Evolutionary conservation across 2,888 invertebrate genomes (phyloP), one percentile per base, ranked within the genome.

Genomic region (Drosophila borborema): DNA sequence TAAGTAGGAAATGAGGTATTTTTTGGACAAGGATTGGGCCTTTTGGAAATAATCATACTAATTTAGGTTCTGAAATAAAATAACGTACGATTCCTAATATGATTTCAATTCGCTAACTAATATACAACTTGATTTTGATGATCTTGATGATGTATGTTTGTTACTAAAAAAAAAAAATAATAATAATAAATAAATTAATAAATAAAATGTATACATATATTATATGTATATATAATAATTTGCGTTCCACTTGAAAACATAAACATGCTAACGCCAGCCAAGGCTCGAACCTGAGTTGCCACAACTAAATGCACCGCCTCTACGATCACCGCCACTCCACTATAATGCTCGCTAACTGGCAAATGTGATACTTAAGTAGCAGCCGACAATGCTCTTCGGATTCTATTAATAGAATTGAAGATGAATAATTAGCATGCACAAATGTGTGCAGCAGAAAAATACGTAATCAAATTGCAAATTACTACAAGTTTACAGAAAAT

Each of bases 1-100:
- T 41, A 67, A 67, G 69, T 67, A 20, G 20, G 20, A 20, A 20
- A 20, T 20, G 20, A 20, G 20, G 20, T 20, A 20, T 20, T 20
- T 20, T 2, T 20, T 20, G 20, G 20, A 20, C 20, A 20, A 20
- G 20, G 20, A 20, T 20, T 20, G 20, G 20, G 20, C 20, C 2
- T 20, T 20, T 20, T 20, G 20, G 20, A 2, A 20, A 20, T 20
- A 20, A 20, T 20, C 20, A 20, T 4, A 23, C 0, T 23, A 23
- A 23, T 28, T 28, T 28, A 28, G 28, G 3, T 28, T 28, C 28
- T 28, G 28, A 28, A 28, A 28, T 28, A 0, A 28, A 5, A 28
- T 3, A 28, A 28, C 4, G 28, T 28, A 28, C 28, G 5, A 28
- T 28, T 28, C 28, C 28, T 5, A 28, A 28, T 28, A 28, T 28